Evolutionary conservation across 2,888 invertebrate genomes (phyloP).

Genomic region (Ctenicera cuprea): DNA sequence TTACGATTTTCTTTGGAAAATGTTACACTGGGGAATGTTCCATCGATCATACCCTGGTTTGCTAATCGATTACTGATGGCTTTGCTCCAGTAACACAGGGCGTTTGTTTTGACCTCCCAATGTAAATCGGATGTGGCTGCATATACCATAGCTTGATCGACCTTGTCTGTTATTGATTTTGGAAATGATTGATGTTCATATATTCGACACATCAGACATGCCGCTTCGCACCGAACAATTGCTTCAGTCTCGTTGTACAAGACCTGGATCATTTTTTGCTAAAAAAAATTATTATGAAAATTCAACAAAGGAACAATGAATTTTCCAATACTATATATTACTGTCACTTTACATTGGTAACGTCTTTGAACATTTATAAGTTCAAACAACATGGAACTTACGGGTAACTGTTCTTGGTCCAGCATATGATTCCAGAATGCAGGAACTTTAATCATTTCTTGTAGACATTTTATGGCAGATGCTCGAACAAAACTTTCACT

Average conservation of each 20-base stretch:
- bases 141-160: conserved; percentile 80
- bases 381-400: conserved; percentile 69
- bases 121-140: conserved; percentile 84
- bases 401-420: conserved; percentile 78
- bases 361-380: not conserved
- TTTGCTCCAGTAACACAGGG: conserved; percentile 83
- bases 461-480: conserved; percentile 83
- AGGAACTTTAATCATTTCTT: conserved; percentile 80
- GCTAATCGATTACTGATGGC: conserved; percentile 80
- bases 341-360: not conserved
- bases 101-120: conserved; percentile 87
- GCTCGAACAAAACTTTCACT: conserved; percentile 85
- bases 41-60: conserved; percentile 90
- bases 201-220: conserved; percentile 79
- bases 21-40: conserved; percentile 85
- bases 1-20: conserved; percentile 87
- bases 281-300: no score
- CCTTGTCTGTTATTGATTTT: conserved; percentile 73
- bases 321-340: not conserved
- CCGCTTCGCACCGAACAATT: conserved; percentile 85
- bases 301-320: conserved; percentile 15
- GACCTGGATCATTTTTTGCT: conserved; percentile 75
- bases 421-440: conserved; percentile 81
- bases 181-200: conserved; percentile 80
- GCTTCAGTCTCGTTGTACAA: conserved; percentile 84